phyloP scores from a whole-genome alignment of 2,888 invertebrate genomes.

The Tetragonisca angustula region DNA sequence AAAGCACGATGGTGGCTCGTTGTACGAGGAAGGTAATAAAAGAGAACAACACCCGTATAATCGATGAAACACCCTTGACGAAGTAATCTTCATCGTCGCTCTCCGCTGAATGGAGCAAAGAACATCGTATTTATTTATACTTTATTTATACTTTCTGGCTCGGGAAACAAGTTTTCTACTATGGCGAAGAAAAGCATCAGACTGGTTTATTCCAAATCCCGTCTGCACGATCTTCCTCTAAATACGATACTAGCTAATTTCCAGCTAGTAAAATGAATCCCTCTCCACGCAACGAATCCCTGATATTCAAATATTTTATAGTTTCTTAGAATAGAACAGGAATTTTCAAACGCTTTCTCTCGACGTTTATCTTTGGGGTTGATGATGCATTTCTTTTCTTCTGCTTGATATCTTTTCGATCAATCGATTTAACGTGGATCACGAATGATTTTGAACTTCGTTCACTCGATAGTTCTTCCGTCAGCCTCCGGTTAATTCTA shows the following conservation, averaged over 20 bases:
- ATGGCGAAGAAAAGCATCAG: not conserved
- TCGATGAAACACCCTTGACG: conserved; percentile 14
- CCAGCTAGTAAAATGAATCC: not conserved
- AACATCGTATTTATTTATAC: not conserved
- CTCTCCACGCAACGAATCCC: not conserved
- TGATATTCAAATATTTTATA: not conserved
- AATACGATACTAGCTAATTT: conserved; percentile 9
- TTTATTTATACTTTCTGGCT: conserved; percentile 13
- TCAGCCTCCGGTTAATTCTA: no score
- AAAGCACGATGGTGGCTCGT: not conserved
- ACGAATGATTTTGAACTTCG: no score
- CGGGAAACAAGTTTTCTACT: not conserved
- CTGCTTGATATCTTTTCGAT: no score
- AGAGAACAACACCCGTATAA: not conserved
- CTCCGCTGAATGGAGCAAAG: not conserved
- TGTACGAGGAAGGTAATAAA: not conserved
- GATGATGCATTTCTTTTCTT: no score
- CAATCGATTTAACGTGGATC: no score
- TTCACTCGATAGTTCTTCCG: no score
- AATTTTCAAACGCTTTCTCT: no score
- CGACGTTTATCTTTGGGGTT: no score
- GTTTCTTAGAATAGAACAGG: no score
- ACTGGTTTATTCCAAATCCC: not conserved
- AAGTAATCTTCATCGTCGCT: conserved; percentile 10
- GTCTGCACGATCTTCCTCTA: not conserved